A percentile compares a stretch with the other conserved stretches of the same genome.
phyloP scores from a whole-genome alignment of 2,113 vertebrate genomes.

The Oreotrochilus melanogaster region DNA sequence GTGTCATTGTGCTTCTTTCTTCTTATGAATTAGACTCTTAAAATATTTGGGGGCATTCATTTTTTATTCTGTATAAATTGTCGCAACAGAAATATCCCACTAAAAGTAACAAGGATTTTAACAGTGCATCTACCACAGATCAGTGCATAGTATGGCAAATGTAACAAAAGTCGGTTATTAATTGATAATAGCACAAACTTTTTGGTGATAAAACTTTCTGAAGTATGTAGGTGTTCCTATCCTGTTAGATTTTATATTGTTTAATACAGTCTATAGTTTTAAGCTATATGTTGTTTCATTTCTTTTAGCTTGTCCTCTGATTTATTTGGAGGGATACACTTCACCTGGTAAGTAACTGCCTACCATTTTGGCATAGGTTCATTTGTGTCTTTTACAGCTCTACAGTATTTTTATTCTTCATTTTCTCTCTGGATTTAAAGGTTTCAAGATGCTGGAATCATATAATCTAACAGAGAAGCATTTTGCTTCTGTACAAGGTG shows the following conservation, averaged over 20 bases:
- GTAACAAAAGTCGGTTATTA: neutral
- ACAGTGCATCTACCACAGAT: neutral
- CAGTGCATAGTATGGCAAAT: neutral
- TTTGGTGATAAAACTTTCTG: neutral
- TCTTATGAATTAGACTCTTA: neutral
- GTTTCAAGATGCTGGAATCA: conserved; percentile 96
- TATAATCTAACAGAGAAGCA: conserved; percentile 96
- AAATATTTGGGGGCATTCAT: conserved; percentile 6
- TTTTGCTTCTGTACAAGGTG: conserved; percentile 87
- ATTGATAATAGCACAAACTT: neutral
- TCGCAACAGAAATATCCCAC: neutral
- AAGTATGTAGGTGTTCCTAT: neutral
- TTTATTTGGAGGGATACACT: conserved; percentile 95
- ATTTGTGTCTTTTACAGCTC: neutral
- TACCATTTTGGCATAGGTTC: neutral
- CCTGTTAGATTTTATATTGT: neutral
- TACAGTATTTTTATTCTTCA: neutral
- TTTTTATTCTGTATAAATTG: neutral
- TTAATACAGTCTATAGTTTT: too few species aligned
- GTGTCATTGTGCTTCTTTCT: conserved; percentile 6
- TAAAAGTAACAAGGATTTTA: neutral
- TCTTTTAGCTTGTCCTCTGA: conserved; percentile 91
- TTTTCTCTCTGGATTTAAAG: conserved; percentile 70
- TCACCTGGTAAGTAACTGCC: conserved; percentile 87
- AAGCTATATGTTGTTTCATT: neutral